phyloP scores from a whole-genome alignment of 2,797 vertebrate species.

The Protonibea diacanthus region DNA sequence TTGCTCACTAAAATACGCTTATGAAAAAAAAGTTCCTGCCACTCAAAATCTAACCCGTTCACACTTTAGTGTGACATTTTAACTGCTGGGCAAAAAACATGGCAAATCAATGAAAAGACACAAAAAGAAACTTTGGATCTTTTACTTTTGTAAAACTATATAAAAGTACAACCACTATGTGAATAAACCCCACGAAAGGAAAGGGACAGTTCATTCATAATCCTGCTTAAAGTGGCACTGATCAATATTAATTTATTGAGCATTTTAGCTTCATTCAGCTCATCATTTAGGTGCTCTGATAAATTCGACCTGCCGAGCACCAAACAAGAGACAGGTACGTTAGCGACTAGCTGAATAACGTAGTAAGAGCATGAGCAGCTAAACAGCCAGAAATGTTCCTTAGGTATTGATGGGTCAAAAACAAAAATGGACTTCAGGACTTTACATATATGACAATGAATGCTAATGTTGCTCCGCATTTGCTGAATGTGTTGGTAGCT shows the following conservation, averaged over 20 bases:
- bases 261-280: not conserved
- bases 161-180: not conserved
- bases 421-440: not conserved
- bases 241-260: not conserved
- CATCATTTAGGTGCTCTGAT: not conserved
- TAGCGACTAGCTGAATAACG: not conserved
- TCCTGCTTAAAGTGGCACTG: not conserved
- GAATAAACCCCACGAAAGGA: not conserved
- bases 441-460: not conserved
- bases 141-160: too few relatives aligned
- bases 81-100: not conserved
- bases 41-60: slow-evolving; percentile 20
- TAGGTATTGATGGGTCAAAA: not conserved
- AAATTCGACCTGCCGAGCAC: too few relatives aligned
- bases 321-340: not conserved
- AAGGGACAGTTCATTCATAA: not conserved
- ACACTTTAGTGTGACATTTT: slow-evolving; percentile 15
- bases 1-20: slow-evolving; percentile 1
- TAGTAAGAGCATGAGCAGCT: not conserved
- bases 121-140: not conserved
- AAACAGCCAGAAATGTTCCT: not conserved
- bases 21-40: slow-evolving; percentile 19
- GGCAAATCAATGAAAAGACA: slow-evolving; percentile 1
- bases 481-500: not conserved
- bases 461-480: not conserved